phyloP scores from a whole-genome alignment of 53 echinoderm and acorn worm species.

The Astropecten irregularis region DNA sequence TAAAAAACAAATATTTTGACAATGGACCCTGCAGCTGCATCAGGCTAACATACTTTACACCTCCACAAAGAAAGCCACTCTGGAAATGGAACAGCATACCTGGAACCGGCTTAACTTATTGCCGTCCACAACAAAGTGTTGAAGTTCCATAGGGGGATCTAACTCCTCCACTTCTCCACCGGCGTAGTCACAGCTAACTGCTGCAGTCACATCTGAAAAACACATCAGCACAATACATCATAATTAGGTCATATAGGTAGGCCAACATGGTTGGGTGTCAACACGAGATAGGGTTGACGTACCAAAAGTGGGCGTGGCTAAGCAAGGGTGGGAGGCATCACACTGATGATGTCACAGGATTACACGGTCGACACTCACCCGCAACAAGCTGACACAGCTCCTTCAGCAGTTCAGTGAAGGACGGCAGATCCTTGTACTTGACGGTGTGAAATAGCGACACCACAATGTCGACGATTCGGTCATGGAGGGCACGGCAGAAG shows the following conservation, averaged over 20 bases:
- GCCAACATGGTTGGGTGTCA: too few species aligned
- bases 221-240: too few species aligned
- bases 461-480: constrained; percentile 49
- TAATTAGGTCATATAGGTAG: too few species aligned
- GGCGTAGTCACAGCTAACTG: constrained; percentile 5
- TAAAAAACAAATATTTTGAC: background rate
- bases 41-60: too few species aligned
- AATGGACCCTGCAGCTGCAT: background rate
- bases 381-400: constrained; percentile 68
- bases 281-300: too few species aligned
- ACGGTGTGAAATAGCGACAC: constrained; percentile 68
- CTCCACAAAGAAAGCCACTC: too few species aligned
- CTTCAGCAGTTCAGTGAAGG: constrained; percentile 72
- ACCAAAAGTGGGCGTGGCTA: too few species aligned
- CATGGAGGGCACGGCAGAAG: constrained; percentile 71
- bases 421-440: constrained; percentile 66
- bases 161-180: constrained; percentile 43
- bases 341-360: too few species aligned
- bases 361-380: too few species aligned
- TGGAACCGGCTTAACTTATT: background rate
- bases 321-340: too few species aligned
- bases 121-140: constrained; percentile 63
- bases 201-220: constrained; percentile 16
- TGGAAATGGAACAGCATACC: too few species aligned
- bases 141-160: constrained; percentile 43